These are phyloP conservation scores for Luscinia megarhynchos DNA, from an alignment of 2,797 vertebrate genomes.

Conservation along the genomic window DNA sequence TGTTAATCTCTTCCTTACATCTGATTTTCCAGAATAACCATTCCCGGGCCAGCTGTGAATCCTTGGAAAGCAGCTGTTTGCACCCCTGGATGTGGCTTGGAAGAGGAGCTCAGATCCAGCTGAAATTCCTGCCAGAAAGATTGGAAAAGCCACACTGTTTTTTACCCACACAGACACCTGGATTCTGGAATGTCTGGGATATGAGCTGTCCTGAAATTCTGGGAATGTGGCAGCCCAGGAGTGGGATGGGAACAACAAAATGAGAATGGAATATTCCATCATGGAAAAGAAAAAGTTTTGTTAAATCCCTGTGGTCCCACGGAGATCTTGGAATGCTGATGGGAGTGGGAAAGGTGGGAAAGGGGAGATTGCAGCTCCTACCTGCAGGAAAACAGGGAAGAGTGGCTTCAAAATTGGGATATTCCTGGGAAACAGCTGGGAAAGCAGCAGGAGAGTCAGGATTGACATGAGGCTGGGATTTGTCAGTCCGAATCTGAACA, in stretches of 20 bases:
- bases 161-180: fast-evolving
- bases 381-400: not conserved
- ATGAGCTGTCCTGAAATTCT: not conserved
- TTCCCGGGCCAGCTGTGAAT: not conserved
- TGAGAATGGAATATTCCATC: not conserved
- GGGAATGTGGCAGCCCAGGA: not conserved
- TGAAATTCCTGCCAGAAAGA: not conserved
- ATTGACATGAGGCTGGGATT: not conserved
- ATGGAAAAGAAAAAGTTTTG: not conserved
- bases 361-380: not conserved
- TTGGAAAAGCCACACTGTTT: not conserved
- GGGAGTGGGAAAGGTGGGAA: not conserved
- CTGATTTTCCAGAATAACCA: not conserved
- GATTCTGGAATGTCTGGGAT: not conserved
- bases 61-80: not conserved
- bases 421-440: not conserved
- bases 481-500: fast-evolving
- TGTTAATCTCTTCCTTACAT: not conserved
- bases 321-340: not conserved
- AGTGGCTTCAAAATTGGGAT: not conserved
- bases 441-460: not conserved
- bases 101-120: not conserved
- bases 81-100: not conserved
- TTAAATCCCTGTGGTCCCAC: not conserved
- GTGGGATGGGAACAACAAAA: not conserved